A percentile compares a stretch with the other conserved stretches of the same genome.
Conservation (phyloP, 2,797 vertebrate species). For the Rhincodon typus region DNA sequence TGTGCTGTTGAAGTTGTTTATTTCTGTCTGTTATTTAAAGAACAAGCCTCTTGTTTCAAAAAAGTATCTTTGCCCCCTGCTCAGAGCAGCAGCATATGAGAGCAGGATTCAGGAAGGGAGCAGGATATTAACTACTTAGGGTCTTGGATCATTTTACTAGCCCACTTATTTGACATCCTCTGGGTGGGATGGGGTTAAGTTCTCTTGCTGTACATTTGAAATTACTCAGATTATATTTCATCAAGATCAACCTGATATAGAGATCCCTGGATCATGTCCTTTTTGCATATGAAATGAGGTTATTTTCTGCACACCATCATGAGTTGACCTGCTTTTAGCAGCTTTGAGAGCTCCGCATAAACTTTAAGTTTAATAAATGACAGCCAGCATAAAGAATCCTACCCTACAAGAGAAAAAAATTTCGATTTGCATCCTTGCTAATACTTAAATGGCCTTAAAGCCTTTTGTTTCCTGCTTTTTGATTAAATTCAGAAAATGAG, state of each 20-base stretch:
- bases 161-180: background rate
- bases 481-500: background rate
- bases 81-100: background rate
- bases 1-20: no score
- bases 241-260: background rate
- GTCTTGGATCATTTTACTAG: background rate
- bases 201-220: background rate
- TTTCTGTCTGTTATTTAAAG: background rate
- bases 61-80: background rate
- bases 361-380: background rate
- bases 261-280: background rate
- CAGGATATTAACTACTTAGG: background rate
- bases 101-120: background rate
- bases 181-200: background rate
- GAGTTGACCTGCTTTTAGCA: slow-evolving; percentile 10
- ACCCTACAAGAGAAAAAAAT: background rate
- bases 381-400: background rate
- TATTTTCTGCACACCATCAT: background rate
- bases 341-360: background rate
- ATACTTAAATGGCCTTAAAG: background rate
- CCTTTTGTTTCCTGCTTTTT: background rate
- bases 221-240: background rate
- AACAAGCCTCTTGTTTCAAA: background rate
- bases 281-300: background rate
- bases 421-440: background rate